Conservation (phyloP, 2,797 vertebrate genomes). For the Oreortyx pictus region DNA sequence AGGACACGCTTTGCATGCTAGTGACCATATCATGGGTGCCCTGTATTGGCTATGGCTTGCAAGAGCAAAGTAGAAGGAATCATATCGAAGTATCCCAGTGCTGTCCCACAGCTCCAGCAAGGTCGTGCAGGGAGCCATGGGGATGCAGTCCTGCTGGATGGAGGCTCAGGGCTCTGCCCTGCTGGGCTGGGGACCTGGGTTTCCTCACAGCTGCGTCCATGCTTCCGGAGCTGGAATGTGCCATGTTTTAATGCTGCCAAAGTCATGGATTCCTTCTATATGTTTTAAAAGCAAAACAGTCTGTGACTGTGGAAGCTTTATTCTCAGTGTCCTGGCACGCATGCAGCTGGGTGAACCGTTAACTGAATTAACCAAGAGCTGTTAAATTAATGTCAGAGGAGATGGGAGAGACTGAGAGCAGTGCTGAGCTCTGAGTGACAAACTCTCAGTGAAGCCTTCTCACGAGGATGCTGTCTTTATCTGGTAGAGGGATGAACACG, state of each 20-base stretch:
- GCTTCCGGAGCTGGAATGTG: slow-evolving; percentile 5
- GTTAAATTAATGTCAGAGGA: background rate
- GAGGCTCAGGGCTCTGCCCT: background rate
- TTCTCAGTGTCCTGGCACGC: background rate
- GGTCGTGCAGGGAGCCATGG: fast-evolving
- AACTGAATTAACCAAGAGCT: background rate
- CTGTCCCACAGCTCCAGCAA: background rate
- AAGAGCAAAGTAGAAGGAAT: background rate
- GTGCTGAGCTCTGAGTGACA: fast-evolving
- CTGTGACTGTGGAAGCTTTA: fast-evolving
- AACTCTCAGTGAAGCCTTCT: background rate
- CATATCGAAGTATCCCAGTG: background rate
- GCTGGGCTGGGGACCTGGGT: fast-evolving
- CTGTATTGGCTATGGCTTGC: background rate
- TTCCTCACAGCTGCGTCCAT: slow-evolving; percentile 1
- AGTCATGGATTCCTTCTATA: slow-evolving; percentile 6
- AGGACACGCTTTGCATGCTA: background rate
- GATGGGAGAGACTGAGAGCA: background rate
- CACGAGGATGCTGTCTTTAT: fast-evolving
- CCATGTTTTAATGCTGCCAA: background rate
- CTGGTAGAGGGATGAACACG: background rate
- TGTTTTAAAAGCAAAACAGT: slow-evolving; percentile 38
- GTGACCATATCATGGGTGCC: background rate
- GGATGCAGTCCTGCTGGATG: background rate
- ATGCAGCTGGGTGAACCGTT: background rate